phyloP scores from a whole-genome alignment of 2,797 vertebrate genomes.

The Gallinago stenura region DNA sequence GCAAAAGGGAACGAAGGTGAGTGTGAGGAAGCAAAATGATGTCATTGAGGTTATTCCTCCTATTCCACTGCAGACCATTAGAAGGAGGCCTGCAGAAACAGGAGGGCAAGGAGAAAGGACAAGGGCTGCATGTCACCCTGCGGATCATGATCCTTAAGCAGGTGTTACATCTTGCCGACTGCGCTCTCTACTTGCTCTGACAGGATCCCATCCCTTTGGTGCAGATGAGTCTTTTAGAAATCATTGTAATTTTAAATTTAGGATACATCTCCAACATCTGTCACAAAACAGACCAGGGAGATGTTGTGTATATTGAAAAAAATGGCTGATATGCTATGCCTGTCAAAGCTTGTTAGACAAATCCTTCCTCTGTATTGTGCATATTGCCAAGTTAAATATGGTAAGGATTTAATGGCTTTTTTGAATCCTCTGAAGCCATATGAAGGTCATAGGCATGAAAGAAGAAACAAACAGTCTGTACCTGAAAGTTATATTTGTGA shows the following conservation, averaged over 20 bases:
- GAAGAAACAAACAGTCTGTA: background rate
- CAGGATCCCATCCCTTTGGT: background rate
- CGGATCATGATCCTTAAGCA: background rate
- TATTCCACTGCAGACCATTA: background rate
- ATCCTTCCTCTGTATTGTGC: background rate
- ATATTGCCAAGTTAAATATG: background rate
- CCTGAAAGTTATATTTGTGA: background rate
- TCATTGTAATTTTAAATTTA: background rate
- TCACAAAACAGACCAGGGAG: background rate
- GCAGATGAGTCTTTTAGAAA: background rate
- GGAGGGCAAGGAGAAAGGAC: background rate
- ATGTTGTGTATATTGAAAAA: background rate
- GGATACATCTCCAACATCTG: background rate
- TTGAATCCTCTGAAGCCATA: background rate
- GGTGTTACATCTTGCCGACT: background rate
- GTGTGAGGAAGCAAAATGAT: background rate
- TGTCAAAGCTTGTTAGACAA: constrained; percentile 11
- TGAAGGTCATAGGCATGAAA: constrained; percentile 10
- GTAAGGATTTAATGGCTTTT: constrained; percentile 19
- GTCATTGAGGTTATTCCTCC: background rate
- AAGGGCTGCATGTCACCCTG: background rate
- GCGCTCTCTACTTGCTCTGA: background rate
- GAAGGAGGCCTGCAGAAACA: background rate
- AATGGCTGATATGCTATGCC: background rate
- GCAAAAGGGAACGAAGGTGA: background rate